Evolutionary conservation across 2,888 invertebrate genomes (phyloP), one percentile per base, ranked within the genome.

Genomic region (Tachystola acroxantha): DNA sequence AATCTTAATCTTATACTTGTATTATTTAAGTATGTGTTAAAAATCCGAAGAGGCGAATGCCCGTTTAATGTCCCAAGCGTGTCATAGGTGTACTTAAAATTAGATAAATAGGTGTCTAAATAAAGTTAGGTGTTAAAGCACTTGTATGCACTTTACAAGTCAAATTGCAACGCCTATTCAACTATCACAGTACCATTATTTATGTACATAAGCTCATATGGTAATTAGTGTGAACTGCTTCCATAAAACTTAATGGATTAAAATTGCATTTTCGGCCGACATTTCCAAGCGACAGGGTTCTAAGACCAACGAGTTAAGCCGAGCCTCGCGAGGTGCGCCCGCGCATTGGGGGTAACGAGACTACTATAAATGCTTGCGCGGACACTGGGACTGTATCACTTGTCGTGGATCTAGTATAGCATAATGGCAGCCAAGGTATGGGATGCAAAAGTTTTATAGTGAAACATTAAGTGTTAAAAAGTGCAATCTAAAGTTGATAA

Each of bases 371-470:
- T 80, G 73, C 69, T 52, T 63, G 61, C 53, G 67, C 59, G 53
- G 57, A 55, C 63, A 64, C 60, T 56, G 53, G 58, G 55, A 52
- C 57, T 39, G 71, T 79, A 85, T 84, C 85, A 85, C 75, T 84
- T 72, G 79, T 61, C 59, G 69, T 64, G 74, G 65, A 75, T 64
- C 72, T 74, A 64, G 71, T 72, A 77, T 64, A 69, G 57, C 70
- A 78, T 69, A 80, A 85, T 85, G 85, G 81, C 84, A 74, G 77
- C 84, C 63, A 85, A 85, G 85, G 85, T 85, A 84, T 58, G 34
- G 33, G 25, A 36, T 22, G 27, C 28, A 35, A 22, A 28, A 34
- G 19, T 35, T 28, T 13, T 10, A 9, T n/a, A 16, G 16, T 16
- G 16, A 16, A 16, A 16, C 6, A 16, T 16, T 16, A 16, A n/a